Evolutionary conservation across 2,888 invertebrate species (phyloP).

Genomic region (Aleiodes leptofemur): DNA sequence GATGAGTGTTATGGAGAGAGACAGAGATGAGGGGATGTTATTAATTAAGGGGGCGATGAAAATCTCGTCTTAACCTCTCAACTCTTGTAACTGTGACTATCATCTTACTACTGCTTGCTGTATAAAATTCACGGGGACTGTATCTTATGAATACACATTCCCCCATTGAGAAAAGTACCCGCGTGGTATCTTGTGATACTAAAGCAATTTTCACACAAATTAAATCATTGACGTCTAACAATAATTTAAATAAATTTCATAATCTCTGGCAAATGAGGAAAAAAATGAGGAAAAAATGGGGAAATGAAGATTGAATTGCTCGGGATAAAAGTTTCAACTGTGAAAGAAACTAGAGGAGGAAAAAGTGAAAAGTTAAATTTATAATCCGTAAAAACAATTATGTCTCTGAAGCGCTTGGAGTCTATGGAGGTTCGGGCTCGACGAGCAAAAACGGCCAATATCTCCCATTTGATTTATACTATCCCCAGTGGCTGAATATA

Average conservation of each 20-base stretch:
- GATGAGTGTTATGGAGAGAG: slow-evolving; percentile 50
- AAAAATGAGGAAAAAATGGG: not conserved
- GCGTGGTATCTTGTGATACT: slow-evolving; percentile 58
- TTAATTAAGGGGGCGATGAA: slow-evolving; percentile 72
- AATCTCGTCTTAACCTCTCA: slow-evolving; percentile 73
- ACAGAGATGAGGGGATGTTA: slow-evolving; percentile 54
- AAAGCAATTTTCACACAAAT: slow-evolving; percentile 7
- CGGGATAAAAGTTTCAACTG: slow-evolving; percentile 38
- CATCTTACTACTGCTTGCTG: not conserved
- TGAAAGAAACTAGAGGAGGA: slow-evolving; percentile 40
- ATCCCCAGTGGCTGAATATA: slow-evolving; percentile 52
- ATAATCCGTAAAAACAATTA: slow-evolving; percentile 75
- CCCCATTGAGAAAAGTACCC: slow-evolving; percentile 15
- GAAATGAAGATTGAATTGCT: slow-evolving; percentile 22
- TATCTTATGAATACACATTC: slow-evolving; percentile 32
- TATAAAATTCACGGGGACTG: not conserved
- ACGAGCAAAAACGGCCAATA: slow-evolving; percentile 71
- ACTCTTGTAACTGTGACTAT: slow-evolving; percentile 53
- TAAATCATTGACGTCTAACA: not conserved
- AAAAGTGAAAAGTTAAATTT: slow-evolving; percentile 66
- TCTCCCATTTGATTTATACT: slow-evolving; percentile 71
- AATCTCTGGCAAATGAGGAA: slow-evolving; percentile 5
- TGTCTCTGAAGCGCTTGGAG: slow-evolving; percentile 54
- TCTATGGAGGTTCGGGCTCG: slow-evolving; percentile 54
- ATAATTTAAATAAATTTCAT: slow-evolving; percentile 7